Base-by-base conservation (phyloP, 2,888 invertebrate species). In the Molanna angustata region DNA sequence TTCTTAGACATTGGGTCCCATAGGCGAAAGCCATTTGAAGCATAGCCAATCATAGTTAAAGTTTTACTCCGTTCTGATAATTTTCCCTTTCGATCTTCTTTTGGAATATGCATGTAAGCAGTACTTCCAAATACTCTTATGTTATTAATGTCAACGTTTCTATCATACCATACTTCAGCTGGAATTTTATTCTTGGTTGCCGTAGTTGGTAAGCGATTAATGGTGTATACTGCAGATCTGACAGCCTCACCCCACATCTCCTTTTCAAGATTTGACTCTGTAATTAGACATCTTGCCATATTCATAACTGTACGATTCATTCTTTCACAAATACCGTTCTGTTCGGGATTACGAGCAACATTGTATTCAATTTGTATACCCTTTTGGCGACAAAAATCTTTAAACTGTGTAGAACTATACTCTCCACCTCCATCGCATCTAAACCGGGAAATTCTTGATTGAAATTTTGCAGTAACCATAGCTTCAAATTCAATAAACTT, bases 211-310 rank as follows among this genome's bases (percentile, higher is more conserved):
- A 35, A 35, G 9, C 35, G 6, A 14, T 35, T 35, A 14, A 13
- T 13, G 13, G 14, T 13, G 14, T 35, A 35, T 35, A 14, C 14
- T 35, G 35, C 35, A 13, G 14, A 11, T 35, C 35, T 35, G 35
- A 35, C 14, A 14, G 35, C 35, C 14, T 35, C 35, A 35, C 35
- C 35, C 35, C 35, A 35, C 35, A 35, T 35, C 14, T 35, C 13
- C 14, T 35, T 35, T 9, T 6, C 4, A 13, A 35, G 35, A 13
- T 35, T 14, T 35, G 35, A 35, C 9, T 35, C 35, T 13, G 14
- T 13, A 35, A 35, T 11, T 35, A 35, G 4, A 13, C 13, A 11
- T 35, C 35, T 35, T 13, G 35, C 35, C 13, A 13, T 35, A 13
- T 35, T 14, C 9, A 35, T 13, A 13, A 35, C 9, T 13, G 35